Conservation (phyloP, 1,140 invertebrate species). For the Drosophila lacteicornis region DNA sequence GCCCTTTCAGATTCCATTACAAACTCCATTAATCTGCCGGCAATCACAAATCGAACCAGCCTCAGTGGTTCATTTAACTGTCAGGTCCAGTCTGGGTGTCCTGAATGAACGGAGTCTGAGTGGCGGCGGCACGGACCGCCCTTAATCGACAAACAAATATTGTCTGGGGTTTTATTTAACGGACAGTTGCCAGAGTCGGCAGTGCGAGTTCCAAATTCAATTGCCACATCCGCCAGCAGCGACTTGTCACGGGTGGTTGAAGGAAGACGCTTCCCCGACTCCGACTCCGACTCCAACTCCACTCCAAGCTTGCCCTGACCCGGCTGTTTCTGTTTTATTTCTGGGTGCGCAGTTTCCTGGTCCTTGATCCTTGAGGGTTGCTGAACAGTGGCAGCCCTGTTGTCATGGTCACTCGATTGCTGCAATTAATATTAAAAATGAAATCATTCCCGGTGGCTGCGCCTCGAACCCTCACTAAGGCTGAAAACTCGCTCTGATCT, state of each 20-base stretch:
- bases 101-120: conserved; percentile 1
- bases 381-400: conserved; percentile 24
- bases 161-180: conserved; percentile 58
- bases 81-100: conserved; percentile 35
- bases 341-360: conserved; percentile 31
- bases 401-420: conserved; percentile 78
- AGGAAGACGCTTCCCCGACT: conserved; percentile 35
- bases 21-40: conserved; percentile 47
- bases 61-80: conserved; percentile 48
- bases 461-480: not conserved
- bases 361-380: conserved; percentile 62
- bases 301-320: conserved; percentile 1
- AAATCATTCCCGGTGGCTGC: conserved; percentile 59
- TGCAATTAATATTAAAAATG: conserved; percentile 82
- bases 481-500: conserved; percentile 25
- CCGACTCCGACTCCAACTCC: not conserved
- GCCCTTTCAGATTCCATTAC: conserved; percentile 44
- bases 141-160: conserved; percentile 50
- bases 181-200: conserved; percentile 43
- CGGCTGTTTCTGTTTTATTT: conserved; percentile 22
- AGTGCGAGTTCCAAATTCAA: conserved; percentile 55
- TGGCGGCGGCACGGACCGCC: conserved; percentile 13
- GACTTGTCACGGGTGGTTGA: conserved; percentile 63
- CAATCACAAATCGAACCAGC: conserved; percentile 48
- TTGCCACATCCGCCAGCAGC: conserved; percentile 71